These are phyloP conservation scores for Metopolophium dirhodum DNA, from an alignment of 1,140 invertebrate species.

Conservation along the genomic window DNA sequence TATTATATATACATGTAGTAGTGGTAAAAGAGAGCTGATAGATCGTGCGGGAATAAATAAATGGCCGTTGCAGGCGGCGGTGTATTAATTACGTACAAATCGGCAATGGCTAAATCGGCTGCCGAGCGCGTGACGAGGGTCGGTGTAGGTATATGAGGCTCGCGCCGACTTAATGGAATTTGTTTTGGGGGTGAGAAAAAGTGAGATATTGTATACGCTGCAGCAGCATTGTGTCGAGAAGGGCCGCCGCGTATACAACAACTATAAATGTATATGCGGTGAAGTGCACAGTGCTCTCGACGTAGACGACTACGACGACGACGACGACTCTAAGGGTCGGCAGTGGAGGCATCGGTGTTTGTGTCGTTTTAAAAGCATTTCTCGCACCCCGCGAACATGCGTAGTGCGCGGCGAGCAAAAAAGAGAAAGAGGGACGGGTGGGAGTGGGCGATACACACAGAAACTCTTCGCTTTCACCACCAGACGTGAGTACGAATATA, in stretches of 20 bases:
- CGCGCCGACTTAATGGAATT: conserved; percentile 43
- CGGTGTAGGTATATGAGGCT: neutral
- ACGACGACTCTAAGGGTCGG: neutral
- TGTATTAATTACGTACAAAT: conserved; percentile 39
- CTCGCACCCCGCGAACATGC: neutral
- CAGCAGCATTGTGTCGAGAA: neutral
- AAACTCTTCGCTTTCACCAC: conserved; percentile 46
- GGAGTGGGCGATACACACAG: neutral
- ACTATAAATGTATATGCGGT: neutral
- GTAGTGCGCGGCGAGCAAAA: neutral
- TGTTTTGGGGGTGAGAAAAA: conserved; percentile 32
- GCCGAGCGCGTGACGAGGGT: neutral
- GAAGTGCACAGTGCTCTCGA: neutral
- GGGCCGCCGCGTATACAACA: neutral
- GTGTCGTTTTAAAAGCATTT: conserved; percentile 54
- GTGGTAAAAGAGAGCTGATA: neutral
- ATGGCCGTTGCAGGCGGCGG: neutral
- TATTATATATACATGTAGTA: neutral
- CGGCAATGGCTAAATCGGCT: conserved; percentile 15
- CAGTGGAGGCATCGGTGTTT: neutral
- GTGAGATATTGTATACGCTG: neutral
- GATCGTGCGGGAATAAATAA: neutral
- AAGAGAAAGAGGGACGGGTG: neutral
- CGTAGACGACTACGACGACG: neutral
- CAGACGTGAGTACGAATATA: conserved; percentile 1